These are phyloP conservation scores for Andricus curvator DNA, from an alignment of 2,888 invertebrate species.

Conservation along the genomic window DNA sequence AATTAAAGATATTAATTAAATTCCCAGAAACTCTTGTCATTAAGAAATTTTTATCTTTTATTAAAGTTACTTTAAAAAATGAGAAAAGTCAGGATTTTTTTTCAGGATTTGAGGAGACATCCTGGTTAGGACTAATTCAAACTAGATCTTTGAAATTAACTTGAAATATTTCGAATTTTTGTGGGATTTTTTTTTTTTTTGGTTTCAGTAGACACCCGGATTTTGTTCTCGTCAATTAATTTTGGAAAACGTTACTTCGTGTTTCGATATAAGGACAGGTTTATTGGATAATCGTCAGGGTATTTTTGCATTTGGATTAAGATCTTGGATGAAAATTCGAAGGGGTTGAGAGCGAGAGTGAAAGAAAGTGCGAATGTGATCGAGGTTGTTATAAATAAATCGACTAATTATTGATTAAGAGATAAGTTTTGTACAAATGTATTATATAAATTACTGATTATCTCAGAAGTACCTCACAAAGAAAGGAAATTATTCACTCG, in stretches of 20 bases:
- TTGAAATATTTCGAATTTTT: neutral
- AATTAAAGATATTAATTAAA: no score
- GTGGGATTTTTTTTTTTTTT: neutral
- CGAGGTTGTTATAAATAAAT: slow-evolving; percentile 52
- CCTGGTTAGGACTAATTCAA: neutral
- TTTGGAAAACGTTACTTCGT: slow-evolving; percentile 44
- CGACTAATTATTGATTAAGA: slow-evolving; percentile 73
- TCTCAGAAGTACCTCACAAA: slow-evolving; percentile 68
- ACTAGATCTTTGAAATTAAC: neutral
- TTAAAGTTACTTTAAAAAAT: no score
- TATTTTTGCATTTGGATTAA: slow-evolving; percentile 33
- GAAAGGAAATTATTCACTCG: slow-evolving; percentile 58
- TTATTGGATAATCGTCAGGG: slow-evolving; percentile 46
- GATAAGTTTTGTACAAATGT: slow-evolving; percentile 76
- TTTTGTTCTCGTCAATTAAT: neutral
- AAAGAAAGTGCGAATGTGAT: slow-evolving; percentile 22
- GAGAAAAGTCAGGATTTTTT: no score
- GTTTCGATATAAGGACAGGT: slow-evolving; percentile 50
- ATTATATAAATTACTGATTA: slow-evolving; percentile 72
- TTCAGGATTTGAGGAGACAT: no score
- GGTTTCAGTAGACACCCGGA: slow-evolving; percentile 2
- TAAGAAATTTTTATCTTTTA: no score
- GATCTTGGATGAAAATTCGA: slow-evolving; percentile 13
- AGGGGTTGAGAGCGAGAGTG: slow-evolving; percentile 40
- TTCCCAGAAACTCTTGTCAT: no score